Percentiles rank a stretch among this genome's conserved stretches.
Evolutionary conservation across 2,797 vertebrate genomes (phyloP).

Genomic region (Aphelocoma californica): DNA sequence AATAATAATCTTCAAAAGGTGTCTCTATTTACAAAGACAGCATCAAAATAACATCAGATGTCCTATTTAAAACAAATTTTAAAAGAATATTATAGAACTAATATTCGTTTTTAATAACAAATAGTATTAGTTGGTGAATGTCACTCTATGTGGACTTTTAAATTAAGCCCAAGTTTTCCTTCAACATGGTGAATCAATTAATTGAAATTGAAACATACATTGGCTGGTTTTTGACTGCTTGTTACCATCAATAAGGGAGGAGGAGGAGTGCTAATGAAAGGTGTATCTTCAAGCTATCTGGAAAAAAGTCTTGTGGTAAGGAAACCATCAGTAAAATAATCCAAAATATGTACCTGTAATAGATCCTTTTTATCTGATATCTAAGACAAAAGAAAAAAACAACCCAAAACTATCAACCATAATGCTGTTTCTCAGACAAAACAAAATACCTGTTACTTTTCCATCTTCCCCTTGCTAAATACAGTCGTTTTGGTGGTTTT

Average conservation of each 20-base stretch:
- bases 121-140: background rate
- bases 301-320: background rate
- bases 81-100: background rate
- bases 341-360: background rate
- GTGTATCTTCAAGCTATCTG: background rate
- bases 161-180: background rate
- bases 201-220: background rate
- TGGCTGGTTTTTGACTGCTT: background rate
- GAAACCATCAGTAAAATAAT: background rate
- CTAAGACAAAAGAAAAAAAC: background rate
- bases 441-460: background rate
- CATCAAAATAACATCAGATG: background rate
- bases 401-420: background rate
- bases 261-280: background rate
- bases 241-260: background rate
- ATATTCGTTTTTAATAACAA: background rate
- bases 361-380: background rate
- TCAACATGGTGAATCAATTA: background rate
- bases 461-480: background rate
- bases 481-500: background rate
- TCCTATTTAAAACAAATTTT: background rate
- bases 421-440: background rate
- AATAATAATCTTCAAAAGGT: conserved; percentile 9
- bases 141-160: background rate
- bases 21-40: conserved; percentile 5